Evolutionary conservation across 2,797 vertebrate genomes (phyloP).

Genomic region (Acropternis orthonyx): DNA sequence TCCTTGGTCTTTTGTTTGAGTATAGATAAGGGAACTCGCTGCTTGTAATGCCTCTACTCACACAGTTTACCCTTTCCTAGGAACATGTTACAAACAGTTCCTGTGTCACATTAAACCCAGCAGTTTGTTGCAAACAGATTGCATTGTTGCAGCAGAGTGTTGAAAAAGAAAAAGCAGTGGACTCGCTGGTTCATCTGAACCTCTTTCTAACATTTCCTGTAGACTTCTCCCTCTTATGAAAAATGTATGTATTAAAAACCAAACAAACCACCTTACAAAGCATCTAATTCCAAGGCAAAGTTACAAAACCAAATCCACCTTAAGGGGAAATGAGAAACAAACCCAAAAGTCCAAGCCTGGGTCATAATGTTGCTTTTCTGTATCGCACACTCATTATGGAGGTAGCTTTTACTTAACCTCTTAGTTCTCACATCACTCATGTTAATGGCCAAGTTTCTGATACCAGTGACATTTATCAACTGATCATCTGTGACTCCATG

Average conservation of each 20-base stretch:
- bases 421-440: constrained; percentile 65
- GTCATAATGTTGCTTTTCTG: not conserved
- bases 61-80: not conserved
- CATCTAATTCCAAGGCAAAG: not conserved
- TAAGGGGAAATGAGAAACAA: not conserved
- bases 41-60: not conserved
- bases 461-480: constrained; percentile 58
- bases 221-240: not conserved
- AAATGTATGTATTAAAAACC: not conserved
- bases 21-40: not conserved
- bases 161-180: not conserved
- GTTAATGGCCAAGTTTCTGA: constrained; percentile 61
- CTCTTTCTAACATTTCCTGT: not conserved
- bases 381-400: constrained; percentile 18
- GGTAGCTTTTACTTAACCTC: constrained; percentile 64
- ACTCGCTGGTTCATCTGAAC: not conserved
- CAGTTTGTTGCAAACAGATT: not conserved
- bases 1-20: not conserved
- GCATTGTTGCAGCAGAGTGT: not conserved
- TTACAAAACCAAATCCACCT: not conserved
- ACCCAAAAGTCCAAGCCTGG: not conserved
- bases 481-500: constrained; percentile 60
- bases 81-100: not conserved
- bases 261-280: not conserved
- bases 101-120: not conserved